Evolutionary conservation across 2,113 vertebrate genomes (phyloP).

Genomic region (Pterocles orientalis): DNA sequence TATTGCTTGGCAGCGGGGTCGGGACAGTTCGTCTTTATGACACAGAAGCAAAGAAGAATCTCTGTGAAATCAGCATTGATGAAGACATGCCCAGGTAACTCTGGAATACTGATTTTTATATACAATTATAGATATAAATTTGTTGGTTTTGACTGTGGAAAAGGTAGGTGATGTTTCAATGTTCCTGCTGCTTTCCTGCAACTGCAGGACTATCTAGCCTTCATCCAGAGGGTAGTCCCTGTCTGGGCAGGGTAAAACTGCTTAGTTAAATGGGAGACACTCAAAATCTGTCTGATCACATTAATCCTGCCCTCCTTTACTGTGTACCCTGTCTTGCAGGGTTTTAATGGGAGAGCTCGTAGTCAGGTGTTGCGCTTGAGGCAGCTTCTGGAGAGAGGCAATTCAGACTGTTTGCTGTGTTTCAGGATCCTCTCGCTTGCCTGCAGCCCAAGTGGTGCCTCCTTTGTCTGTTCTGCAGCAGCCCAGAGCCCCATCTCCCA

Average conservation of each 20-base stretch:
- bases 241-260: background rate
- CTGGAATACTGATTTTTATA: background rate
- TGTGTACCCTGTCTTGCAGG: background rate
- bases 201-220: background rate
- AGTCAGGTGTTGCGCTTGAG: background rate
- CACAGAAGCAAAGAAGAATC: slow-evolving; percentile 96
- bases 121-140: background rate
- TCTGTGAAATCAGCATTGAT: slow-evolving; percentile 93
- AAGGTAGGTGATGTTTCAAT: background rate
- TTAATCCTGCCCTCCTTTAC: background rate
- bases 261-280: background rate
- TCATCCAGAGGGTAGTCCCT: background rate
- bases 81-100: slow-evolving; percentile 90
- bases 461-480: slow-evolving; percentile 94
- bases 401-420: background rate
- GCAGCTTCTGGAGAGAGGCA: background rate
- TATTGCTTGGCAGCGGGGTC: slow-evolving; percentile 92
- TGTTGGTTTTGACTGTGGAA: background rate
- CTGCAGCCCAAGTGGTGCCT: slow-evolving; percentile 92
- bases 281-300: background rate
- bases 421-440: slow-evolving; percentile 93
- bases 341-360: background rate
- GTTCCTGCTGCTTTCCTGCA: background rate
- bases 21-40: slow-evolving; percentile 95
- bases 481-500: slow-evolving; percentile 73